phyloP scores from a whole-genome alignment of 2,888 invertebrate genomes.

The Cinara cedri region DNA sequence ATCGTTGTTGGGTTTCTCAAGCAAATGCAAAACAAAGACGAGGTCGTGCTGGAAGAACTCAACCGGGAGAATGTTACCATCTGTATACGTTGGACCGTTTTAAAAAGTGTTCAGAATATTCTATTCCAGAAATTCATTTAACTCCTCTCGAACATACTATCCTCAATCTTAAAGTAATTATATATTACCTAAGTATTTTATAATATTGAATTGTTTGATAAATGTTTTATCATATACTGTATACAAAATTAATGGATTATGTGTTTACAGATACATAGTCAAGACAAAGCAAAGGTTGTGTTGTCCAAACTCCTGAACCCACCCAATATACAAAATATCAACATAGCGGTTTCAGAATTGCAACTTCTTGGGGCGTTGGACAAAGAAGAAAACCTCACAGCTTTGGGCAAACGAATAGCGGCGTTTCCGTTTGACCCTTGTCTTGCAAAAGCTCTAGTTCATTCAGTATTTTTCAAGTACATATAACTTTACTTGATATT shows the following conservation, averaged over 20 bases:
- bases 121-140: slow-evolving; percentile 87
- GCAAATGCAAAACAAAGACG: slow-evolving; percentile 89
- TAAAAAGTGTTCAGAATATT: slow-evolving; percentile 70
- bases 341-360: slow-evolving; percentile 69
- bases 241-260: neutral
- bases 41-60: slow-evolving; percentile 90
- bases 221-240: neutral
- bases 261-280: slow-evolving; percentile 49
- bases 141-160: slow-evolving; percentile 75
- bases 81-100: slow-evolving; percentile 76
- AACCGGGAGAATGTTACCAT: slow-evolving; percentile 85
- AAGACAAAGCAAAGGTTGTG: slow-evolving; percentile 67
- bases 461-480: slow-evolving; percentile 66
- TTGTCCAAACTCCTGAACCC: slow-evolving; percentile 70
- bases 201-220: no score
- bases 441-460: slow-evolving; percentile 69
- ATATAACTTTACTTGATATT: slow-evolving; percentile 47
- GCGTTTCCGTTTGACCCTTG: slow-evolving; percentile 70
- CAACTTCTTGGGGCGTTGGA: slow-evolving; percentile 68
- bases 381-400: slow-evolving; percentile 68
- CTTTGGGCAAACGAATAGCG: slow-evolving; percentile 68
- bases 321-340: slow-evolving; percentile 66
- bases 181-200: neutral
- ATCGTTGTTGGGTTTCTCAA: slow-evolving; percentile 86
- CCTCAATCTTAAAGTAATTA: slow-evolving; percentile 52